Evolutionary conservation across 2,888 invertebrate species (phyloP).

Genomic region (Nymphalis polychloros): DNA sequence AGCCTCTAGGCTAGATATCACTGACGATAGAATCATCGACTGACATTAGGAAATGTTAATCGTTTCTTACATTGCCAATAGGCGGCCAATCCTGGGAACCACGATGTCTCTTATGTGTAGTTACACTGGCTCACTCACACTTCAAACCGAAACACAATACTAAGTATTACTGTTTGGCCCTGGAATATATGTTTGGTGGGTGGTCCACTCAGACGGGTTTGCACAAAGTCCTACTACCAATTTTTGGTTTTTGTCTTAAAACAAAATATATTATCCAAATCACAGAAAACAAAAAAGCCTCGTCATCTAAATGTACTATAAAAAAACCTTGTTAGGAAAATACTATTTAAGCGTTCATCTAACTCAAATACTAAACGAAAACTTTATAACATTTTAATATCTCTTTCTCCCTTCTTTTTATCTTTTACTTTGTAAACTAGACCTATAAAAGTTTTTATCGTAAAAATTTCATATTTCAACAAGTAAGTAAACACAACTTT

Average conservation of each 20-base stretch:
- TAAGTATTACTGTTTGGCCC: no score
- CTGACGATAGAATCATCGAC: no score
- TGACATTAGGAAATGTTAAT: no score
- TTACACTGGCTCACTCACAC: no score
- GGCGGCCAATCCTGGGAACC: no score
- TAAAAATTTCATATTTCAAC: conserved; percentile 19
- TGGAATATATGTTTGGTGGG: no score
- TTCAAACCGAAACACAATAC: no score
- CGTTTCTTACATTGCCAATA: no score
- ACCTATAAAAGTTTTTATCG: conserved; percentile 29
- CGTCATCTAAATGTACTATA: conserved; percentile 16
- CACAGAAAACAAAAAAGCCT: neutral
- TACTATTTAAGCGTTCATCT: conserved; percentile 20
- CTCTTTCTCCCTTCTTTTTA: conserved; percentile 29
- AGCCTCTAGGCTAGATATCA: no score
- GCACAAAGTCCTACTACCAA: neutral
- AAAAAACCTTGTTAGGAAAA: conserved; percentile 23
- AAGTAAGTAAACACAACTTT: conserved; percentile 5
- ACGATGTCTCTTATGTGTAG: no score
- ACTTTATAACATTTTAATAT: conserved; percentile 32
- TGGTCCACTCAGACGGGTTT: no score
- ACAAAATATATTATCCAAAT: neutral
- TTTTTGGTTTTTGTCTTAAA: neutral
- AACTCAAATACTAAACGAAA: conserved; percentile 29
- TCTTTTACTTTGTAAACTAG: conserved; percentile 20